phyloP scores from a whole-genome alignment of 2,888 invertebrate genomes.

The Cosmorhoe ocellata region DNA sequence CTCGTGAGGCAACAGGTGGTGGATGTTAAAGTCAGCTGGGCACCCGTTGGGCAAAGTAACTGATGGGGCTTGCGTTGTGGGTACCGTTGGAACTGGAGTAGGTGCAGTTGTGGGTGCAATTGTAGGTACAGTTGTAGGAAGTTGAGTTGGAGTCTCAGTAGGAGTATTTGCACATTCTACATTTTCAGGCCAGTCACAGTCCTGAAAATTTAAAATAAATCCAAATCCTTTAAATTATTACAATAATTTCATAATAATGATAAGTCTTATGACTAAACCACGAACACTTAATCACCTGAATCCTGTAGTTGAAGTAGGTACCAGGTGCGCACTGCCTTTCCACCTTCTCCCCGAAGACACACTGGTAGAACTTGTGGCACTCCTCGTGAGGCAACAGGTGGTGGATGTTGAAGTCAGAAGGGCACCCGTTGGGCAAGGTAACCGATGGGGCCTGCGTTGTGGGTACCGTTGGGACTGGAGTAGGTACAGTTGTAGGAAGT shows the following conservation, averaged over 20 bases:
- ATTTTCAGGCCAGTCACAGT: neutral
- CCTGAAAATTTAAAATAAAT: neutral
- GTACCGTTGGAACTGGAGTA: neutral
- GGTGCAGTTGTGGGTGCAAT: no score
- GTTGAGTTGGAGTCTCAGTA: neutral
- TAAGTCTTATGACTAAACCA: no score
- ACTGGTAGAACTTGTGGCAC: constrained; percentile 33
- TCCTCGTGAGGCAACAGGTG: constrained; percentile 51
- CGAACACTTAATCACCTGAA: neutral
- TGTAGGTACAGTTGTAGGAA: neutral
- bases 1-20: constrained; percentile 46
- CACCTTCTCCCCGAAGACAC: neutral
- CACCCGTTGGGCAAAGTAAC: constrained; percentile 15
- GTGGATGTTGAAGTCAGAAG: constrained; percentile 41
- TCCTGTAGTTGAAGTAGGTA: neutral
- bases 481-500: neutral
- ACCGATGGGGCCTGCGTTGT: constrained; percentile 15
- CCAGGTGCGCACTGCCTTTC: neutral
- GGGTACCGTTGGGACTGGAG: neutral
- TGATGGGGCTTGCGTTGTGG: constrained; percentile 1
- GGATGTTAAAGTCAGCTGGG: constrained; percentile 36
- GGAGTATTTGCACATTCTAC: neutral
- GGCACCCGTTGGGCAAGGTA: constrained; percentile 48
- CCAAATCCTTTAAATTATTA: no score
- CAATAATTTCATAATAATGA: no score